Evolutionary conservation across 23 tunicate species (phyloP).

Genomic region (Clavelina lepadiformis): DNA sequence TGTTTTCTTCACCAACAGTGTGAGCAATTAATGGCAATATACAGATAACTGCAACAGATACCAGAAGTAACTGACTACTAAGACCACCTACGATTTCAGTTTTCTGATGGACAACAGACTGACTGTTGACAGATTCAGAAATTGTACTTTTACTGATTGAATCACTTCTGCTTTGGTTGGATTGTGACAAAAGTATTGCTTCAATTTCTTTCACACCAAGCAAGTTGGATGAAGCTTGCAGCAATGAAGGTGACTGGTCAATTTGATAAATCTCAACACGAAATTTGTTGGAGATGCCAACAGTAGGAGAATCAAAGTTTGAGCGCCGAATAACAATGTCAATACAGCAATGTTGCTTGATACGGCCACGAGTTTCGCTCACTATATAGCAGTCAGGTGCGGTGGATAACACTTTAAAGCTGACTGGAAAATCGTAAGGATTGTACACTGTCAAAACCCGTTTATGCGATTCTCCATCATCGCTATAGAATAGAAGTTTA

Average conservation of each 20-base stretch:
- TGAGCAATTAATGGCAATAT: conserved; percentile 14
- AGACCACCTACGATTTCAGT: too few relatives aligned
- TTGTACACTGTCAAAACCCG: neutral
- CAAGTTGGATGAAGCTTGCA: neutral
- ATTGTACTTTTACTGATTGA: neutral
- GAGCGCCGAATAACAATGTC: conserved; percentile 8
- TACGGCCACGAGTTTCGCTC: conserved; percentile 7
- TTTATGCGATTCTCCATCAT: neutral
- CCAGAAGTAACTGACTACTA: conserved; percentile 11
- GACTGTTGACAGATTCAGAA: too few relatives aligned
- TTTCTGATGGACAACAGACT: too few relatives aligned
- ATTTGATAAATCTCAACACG: conserved; percentile 15
- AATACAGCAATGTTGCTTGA: conserved; percentile 20
- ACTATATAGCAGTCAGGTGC: conserved; percentile 21
- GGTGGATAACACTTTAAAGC: conserved; percentile 3
- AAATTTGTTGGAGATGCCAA: neutral
- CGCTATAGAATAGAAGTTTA: neutral
- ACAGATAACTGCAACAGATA: conserved; percentile 17
- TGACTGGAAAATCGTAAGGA: neutral
- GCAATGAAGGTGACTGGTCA: neutral
- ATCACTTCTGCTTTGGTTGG: neutral
- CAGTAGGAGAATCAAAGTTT: neutral
- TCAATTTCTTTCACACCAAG: conserved; percentile 19
- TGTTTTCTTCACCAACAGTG: conserved; percentile 18
- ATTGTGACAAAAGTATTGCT: neutral